Conservation (phyloP, 2,888 invertebrate genomes). For the Serripes groenlandicus region DNA sequence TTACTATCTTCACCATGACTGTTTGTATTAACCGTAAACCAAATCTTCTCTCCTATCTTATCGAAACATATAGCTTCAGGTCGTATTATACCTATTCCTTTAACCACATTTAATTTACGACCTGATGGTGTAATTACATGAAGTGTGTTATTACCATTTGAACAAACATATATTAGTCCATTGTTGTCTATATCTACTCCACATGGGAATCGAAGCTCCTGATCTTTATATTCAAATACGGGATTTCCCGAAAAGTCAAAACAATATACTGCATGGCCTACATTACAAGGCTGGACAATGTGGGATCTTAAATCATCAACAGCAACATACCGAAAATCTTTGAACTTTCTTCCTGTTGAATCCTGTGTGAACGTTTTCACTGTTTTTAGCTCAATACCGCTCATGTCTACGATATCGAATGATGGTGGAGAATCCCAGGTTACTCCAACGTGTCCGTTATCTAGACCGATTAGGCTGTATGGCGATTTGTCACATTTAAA, state of each 20-base stretch:
- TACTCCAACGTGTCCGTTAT: neutral
- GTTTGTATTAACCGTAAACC: neutral
- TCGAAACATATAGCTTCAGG: neutral
- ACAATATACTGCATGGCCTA: neutral
- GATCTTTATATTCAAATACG: conserved; percentile 1
- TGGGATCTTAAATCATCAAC: conserved; percentile 10
- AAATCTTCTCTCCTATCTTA: neutral
- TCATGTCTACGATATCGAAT: conserved; percentile 7
- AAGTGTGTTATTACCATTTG: too few species aligned
- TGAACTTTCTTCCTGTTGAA: neutral
- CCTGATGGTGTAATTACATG: conserved; percentile 1
- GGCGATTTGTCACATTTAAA: neutral
- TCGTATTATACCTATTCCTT: neutral
- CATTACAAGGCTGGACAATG: conserved; percentile 7
- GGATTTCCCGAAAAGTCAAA: conserved; percentile 19
- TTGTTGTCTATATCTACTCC: neutral
- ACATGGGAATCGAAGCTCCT: neutral
- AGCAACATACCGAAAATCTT: conserved; percentile 4
- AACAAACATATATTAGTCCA: conserved; percentile 1
- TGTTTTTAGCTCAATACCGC: neutral
- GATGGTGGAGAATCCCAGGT: neutral
- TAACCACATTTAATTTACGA: neutral
- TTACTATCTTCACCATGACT: too few species aligned
- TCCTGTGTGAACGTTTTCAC: conserved; percentile 6
- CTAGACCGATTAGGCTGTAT: neutral